A percentile compares a stretch with the other conserved stretches of the same genome.
Evolutionary conservation across 2,113 vertebrate genomes (phyloP).

Genomic region (Triplophysa dalaica): DNA sequence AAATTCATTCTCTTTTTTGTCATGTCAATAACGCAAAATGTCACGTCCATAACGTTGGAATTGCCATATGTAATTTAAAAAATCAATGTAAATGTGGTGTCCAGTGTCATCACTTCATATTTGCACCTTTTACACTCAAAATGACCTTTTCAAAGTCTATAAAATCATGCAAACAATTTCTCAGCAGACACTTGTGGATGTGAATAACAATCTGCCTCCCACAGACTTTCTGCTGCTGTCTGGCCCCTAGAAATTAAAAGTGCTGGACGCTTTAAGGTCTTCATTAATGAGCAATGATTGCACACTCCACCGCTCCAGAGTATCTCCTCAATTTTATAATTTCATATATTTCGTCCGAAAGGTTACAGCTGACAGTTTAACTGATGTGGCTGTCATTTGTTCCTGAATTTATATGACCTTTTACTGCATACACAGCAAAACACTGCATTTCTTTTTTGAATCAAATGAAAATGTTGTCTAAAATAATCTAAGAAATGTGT

Average conservation of each 20-base stretch:
- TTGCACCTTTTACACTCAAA: slow-evolving; percentile 39
- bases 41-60: no score
- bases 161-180: slow-evolving; percentile 41
- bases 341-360: slow-evolving; percentile 59
- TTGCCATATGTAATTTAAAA: slow-evolving; percentile 13
- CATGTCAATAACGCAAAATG: no score
- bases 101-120: slow-evolving; percentile 39
- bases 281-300: slow-evolving; percentile 57
- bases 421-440: slow-evolving; percentile 40
- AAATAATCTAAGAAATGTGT: neutral
- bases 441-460: slow-evolving; percentile 40
- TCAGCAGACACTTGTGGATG: slow-evolving; percentile 6
- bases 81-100: slow-evolving; percentile 3
- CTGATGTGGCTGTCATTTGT: slow-evolving; percentile 55
- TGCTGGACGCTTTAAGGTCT: slow-evolving; percentile 45
- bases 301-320: slow-evolving; percentile 45
- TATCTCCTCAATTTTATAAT: slow-evolving; percentile 51
- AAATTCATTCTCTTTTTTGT: no score
- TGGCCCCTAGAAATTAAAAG: slow-evolving; percentile 57
- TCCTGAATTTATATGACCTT: slow-evolving; percentile 57
- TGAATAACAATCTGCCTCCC: slow-evolving; percentile 53
- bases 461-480: slow-evolving; percentile 30
- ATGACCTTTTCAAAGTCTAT: slow-evolving; percentile 59
- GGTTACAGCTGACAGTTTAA: slow-evolving; percentile 64
- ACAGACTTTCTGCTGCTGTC: slow-evolving; percentile 46